A percentile compares a stretch with the other conserved stretches of the same genome.
Evolutionary conservation across 2,888 invertebrate species (phyloP).

Genomic region (Hypomecis atomaria): DNA sequence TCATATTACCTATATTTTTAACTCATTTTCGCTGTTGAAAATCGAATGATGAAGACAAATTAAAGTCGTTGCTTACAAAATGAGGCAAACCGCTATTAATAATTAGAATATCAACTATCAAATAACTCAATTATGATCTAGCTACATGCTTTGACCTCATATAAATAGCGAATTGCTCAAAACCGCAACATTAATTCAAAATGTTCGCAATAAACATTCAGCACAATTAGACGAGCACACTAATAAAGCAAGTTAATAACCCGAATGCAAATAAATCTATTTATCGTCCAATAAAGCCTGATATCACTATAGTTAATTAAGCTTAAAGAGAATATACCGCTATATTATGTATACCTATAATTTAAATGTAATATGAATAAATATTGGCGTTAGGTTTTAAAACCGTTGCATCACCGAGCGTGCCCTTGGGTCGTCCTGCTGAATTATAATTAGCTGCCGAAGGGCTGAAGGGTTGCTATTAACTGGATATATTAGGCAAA

Average conservation of each 20-base stretch:
- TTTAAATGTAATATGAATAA: constrained; percentile 40
- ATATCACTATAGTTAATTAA: constrained; percentile 9
- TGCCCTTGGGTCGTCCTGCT: constrained; percentile 51
- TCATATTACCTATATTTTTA: too few species aligned
- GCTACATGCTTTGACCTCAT: background rate
- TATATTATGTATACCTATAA: too few species aligned
- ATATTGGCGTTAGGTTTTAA: constrained; percentile 62
- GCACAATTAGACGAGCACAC: constrained; percentile 11
- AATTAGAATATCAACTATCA: background rate
- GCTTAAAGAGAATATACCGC: background rate
- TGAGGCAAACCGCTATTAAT: background rate
- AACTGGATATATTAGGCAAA: constrained; percentile 63
- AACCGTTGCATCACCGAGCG: constrained; percentile 58
- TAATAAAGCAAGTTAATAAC: constrained; percentile 24
- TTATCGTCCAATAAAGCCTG: constrained; percentile 14
- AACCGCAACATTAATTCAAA: constrained; percentile 21
- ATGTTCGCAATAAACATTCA: constrained; percentile 14
- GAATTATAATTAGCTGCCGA: constrained; percentile 65
- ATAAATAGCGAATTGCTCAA: constrained; percentile 1
- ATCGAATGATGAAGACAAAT: too few species aligned
- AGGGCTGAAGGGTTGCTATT: constrained; percentile 57
- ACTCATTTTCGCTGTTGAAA: too few species aligned
- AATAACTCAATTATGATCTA: constrained; percentile 6
- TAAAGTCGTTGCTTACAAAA: too few species aligned
- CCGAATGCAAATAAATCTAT: constrained; percentile 18